Percentiles rank a stretch among this genome's conserved stretches.
These are phyloP conservation scores for Tachyglossus aculeatus DNA, from an alignment of 2,797 vertebrate species.

Conservation along the genomic window DNA sequence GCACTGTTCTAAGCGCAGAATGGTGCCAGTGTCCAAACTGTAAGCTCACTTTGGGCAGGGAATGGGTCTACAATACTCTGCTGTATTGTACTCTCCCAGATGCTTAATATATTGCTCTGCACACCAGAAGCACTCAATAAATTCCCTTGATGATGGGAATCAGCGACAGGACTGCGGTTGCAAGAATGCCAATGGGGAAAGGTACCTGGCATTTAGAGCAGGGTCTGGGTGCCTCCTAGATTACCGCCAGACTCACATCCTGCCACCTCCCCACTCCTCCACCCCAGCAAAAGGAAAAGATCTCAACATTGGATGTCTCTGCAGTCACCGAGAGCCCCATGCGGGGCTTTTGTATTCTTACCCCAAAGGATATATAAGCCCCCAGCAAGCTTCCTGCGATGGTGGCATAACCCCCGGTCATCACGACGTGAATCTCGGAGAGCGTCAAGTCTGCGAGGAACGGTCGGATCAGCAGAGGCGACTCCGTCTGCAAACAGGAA, in stretches of 20 bases:
- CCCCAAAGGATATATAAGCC: slow-evolving; percentile 94
- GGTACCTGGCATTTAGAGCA: fast-evolving
- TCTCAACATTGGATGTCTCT: slow-evolving; percentile 82
- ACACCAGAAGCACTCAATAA: background rate
- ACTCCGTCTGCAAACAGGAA: slow-evolving; percentile 81
- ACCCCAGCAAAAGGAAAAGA: slow-evolving; percentile 77
- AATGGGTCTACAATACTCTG: too few relatives aligned
- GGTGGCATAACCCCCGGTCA: slow-evolving; percentile 92
- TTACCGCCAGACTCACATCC: slow-evolving; percentile 85
- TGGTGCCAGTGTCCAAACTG: too few relatives aligned
- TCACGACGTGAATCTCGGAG: slow-evolving; percentile 93
- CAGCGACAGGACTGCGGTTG: background rate
- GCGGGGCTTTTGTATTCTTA: slow-evolving; percentile 62
- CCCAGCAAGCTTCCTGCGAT: slow-evolving; percentile 97
- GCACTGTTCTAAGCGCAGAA: too few relatives aligned
- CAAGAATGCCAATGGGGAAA: background rate
- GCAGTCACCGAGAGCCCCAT: background rate
- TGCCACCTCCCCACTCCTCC: slow-evolving; percentile 67
- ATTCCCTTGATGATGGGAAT: background rate
- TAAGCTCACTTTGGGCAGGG: too few relatives aligned
- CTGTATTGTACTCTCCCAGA: too few relatives aligned
- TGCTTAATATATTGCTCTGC: too few relatives aligned
- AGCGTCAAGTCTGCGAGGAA: slow-evolving; percentile 92
- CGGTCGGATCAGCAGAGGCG: slow-evolving; percentile 89
- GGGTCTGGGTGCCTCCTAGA: slow-evolving; percentile 74